These are phyloP conservation scores for Melieria omissa DNA, from an alignment of 2,888 invertebrate species.

Conservation along the genomic window DNA sequence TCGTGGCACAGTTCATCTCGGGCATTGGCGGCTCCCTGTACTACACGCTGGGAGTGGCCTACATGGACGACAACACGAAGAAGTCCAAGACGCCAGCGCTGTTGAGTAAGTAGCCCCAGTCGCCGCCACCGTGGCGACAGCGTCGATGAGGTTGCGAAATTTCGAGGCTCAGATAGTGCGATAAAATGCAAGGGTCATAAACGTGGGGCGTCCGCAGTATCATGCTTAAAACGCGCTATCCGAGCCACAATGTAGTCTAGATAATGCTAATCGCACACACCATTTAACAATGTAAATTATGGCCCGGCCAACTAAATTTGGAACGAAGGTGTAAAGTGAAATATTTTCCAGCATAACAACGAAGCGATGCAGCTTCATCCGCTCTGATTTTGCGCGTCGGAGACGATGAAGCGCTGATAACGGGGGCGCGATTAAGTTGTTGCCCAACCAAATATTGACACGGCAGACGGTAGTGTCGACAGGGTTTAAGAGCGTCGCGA, in stretches of 20 bases:
- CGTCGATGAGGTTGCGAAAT: too few relatives aligned
- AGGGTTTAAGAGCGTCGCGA: too few relatives aligned
- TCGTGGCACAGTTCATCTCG: constrained; percentile 76
- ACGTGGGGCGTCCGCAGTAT: not conserved
- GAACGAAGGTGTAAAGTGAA: constrained; percentile 14
- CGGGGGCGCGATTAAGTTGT: too few relatives aligned
- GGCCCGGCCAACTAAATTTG: not conserved
- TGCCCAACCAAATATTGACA: too few relatives aligned
- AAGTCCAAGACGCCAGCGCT: constrained; percentile 78
- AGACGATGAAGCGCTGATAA: too few relatives aligned
- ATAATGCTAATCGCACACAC: not conserved
- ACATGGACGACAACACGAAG: constrained; percentile 82
- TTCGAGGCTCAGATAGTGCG: too few relatives aligned
- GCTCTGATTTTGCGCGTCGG: too few relatives aligned
- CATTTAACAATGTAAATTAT: not conserved
- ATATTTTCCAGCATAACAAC: constrained; percentile 3
- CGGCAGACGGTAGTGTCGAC: too few relatives aligned
- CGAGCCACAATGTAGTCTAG: not conserved
- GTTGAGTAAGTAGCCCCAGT: constrained; percentile 70
- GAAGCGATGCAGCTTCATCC: too few relatives aligned
- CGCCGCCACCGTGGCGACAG: too few relatives aligned
- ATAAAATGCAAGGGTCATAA: not conserved
- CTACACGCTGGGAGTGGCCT: constrained; percentile 76
- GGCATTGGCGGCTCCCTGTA: constrained; percentile 78
- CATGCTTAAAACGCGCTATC: not conserved